Percentiles rank a stretch among this genome's conserved stretches.
phyloP scores from a whole-genome alignment of 1,140 invertebrate genomes.

The Dendrolimus punctatus region DNA sequence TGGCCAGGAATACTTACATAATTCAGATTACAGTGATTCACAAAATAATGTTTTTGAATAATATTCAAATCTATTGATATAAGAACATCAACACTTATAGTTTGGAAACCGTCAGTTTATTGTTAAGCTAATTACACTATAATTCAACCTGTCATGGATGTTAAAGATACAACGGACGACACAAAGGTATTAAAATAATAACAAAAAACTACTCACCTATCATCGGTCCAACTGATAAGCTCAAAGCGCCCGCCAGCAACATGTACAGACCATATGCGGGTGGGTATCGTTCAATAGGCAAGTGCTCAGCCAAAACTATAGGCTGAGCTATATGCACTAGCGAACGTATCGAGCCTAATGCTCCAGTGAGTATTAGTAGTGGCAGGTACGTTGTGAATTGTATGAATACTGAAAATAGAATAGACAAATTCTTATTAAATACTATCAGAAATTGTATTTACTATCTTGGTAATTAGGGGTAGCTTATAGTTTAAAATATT shows the following conservation, averaged over 20 bases:
- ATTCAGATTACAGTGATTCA: too few species aligned
- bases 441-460: not conserved
- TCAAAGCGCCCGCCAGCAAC: conserved; percentile 65
- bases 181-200: not conserved
- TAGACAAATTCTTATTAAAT: conserved; percentile 2
- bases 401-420: conserved; percentile 39
- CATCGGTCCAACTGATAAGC: conserved; percentile 53
- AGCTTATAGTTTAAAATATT: too few species aligned
- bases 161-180: not conserved
- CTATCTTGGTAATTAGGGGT: too few species aligned
- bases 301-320: conserved; percentile 75
- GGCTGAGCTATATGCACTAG: conserved; percentile 73
- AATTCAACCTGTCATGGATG: not conserved
- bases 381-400: conserved; percentile 56
- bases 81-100: too few species aligned
- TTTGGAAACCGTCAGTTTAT: too few species aligned
- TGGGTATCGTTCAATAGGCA: conserved; percentile 75
- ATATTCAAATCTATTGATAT: too few species aligned
- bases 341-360: conserved; percentile 72
- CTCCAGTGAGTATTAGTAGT: conserved; percentile 64
- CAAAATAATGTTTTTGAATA: too few species aligned
- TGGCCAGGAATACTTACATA: too few species aligned
- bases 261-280: conserved; percentile 78
- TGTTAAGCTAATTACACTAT: too few species aligned
- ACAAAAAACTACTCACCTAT: conserved; percentile 42